Evolutionary conservation across 2,113 vertebrate genomes (phyloP).

Genomic region (Camelus dromedarius): DNA sequence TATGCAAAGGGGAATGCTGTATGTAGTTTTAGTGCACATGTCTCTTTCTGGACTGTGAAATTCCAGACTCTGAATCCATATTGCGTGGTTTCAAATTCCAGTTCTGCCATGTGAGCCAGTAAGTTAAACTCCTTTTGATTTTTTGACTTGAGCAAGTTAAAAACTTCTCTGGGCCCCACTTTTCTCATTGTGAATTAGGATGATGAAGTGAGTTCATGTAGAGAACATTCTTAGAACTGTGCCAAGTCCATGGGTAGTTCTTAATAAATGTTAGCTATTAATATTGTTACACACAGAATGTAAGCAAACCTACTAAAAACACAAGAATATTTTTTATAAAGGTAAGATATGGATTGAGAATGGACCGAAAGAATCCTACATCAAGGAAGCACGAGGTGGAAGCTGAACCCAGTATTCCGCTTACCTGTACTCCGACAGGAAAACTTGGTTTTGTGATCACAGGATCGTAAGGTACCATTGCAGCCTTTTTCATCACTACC

Average conservation of each 20-base stretch:
- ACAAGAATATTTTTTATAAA: background rate
- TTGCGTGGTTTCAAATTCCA: background rate
- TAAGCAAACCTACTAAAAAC: background rate
- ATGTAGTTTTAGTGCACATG: background rate
- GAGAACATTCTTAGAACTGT: background rate
- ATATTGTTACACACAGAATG: background rate
- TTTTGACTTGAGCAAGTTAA: background rate
- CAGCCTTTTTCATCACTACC: slow-evolving; percentile 96
- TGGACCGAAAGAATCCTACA: background rate
- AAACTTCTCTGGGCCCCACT: background rate
- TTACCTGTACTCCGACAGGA: slow-evolving; percentile 96
- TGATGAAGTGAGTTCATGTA: background rate
- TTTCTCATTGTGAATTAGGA: background rate
- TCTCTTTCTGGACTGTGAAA: background rate
- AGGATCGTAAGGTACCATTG: slow-evolving; percentile 92
- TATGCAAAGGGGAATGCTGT: background rate
- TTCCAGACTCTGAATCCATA: background rate
- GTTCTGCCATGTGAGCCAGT: background rate
- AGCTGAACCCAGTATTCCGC: background rate
- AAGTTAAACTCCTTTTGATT: background rate
- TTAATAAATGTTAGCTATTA: background rate
- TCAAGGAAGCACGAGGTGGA: background rate
- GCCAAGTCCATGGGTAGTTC: background rate
- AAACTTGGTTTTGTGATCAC: slow-evolving; percentile 97
- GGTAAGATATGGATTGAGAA: background rate